Evolutionary conservation across 35 echinoderm and acorn worm species (phyloP).

Genomic region (Holothuria glaberrima): DNA sequence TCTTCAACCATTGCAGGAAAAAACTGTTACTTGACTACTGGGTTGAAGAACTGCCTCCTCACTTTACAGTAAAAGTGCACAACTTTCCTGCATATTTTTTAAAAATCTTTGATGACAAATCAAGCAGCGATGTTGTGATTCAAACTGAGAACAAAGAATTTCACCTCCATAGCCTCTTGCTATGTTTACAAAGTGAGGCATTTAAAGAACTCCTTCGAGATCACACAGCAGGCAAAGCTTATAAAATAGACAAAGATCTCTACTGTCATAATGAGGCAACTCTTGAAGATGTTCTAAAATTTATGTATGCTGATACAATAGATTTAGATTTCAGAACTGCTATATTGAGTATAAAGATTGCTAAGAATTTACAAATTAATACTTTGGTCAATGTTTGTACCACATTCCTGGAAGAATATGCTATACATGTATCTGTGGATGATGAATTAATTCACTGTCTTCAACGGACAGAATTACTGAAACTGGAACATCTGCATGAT

Average conservation of each 20-base stretch:
- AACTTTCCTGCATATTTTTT: not conserved
- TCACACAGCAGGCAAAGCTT: not conserved
- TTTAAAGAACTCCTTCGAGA: not conserved
- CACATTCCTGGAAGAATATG: not conserved
- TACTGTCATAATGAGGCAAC: not conserved
- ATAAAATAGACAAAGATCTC: not conserved
- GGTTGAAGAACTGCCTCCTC: not conserved
- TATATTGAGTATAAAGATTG: not conserved
- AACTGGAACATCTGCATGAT: not conserved
- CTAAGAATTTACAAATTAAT: not conserved
- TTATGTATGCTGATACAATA: not conserved
- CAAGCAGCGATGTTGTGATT: conserved; percentile 4
- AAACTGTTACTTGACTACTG: not conserved
- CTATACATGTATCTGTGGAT: not conserved
- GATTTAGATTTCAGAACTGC: conserved; percentile 15
- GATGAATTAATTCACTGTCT: conserved; percentile 5
- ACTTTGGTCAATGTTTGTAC: not conserved
- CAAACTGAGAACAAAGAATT: not conserved
- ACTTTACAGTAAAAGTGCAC: not conserved
- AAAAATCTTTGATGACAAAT: not conserved
- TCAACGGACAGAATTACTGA: not conserved
- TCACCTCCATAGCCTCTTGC: not conserved
- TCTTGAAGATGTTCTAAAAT: not conserved
- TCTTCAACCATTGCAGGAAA: not conserved
- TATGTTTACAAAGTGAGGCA: not conserved